Evolutionary conservation across 1,140 invertebrate species (phyloP), one percentile per base, ranked within the genome.

Genomic region (Neocloeon triangulifer): DNA sequence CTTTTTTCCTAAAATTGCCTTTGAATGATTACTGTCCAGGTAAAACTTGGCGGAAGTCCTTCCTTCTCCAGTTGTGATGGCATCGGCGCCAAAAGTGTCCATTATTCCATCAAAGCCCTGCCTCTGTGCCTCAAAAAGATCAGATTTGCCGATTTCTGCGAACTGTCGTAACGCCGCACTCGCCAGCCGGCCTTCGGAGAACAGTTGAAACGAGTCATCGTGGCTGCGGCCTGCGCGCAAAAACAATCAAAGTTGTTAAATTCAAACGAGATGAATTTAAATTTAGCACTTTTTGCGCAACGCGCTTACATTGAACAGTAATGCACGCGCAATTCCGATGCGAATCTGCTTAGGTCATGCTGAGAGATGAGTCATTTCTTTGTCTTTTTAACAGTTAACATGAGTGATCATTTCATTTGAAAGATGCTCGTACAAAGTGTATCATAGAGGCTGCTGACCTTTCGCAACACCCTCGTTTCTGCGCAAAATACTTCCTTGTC

Each of bases 1-100:
- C n/a, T n/a, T n/a, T n/a, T n/a, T n/a, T n/a, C n/a, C n/a, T n/a
- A n/a, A n/a, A n/a, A n/a, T 37, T 46, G 61, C 59, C 47, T 47
- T 51, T 1, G 58, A 48, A 41, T 60, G 57, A 18, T 46, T 49
- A 5, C 51, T 52, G 41, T 64, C 60, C 4, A 51, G 46, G 35
- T 59, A 52, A 34, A 62, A 53, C n/a, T 49, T 41, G 0, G 51
- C 42, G 25, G 55, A 48, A 3, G 55, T 50, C 25, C 43, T 37
- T 6, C 61, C 61, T 14, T 50, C 51, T 2, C 61, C 59, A 19
- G 44, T 37, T 6, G 28, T 28, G 12, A 62, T 45, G 1, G 57
- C 45, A 4, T 56, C 51, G 0, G 51, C 52, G 20, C 42, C 48
- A 41, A 64, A 63, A 12, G 49, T 45, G 37, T 64, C 58, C 10